Conservation (phyloP, 2,113 vertebrate species). For the Scatophagus argus region DNA sequence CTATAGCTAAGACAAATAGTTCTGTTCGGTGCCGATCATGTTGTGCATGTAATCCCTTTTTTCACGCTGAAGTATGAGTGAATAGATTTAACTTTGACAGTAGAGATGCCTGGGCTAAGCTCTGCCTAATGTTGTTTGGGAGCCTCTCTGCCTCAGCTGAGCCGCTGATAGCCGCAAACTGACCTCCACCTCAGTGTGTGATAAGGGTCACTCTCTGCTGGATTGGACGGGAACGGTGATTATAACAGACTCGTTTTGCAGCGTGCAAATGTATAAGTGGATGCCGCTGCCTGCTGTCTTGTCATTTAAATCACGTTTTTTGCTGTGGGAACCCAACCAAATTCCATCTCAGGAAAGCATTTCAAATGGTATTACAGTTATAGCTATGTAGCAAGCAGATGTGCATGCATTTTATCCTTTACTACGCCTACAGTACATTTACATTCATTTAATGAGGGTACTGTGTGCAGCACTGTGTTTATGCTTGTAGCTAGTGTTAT, state of each 20-base stretch:
- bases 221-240: conserved; percentile 41
- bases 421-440: conserved; percentile 67
- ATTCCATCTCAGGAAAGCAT: conserved; percentile 47
- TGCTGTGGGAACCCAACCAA: conserved; percentile 38
- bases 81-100: conserved; percentile 41
- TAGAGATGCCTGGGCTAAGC: conserved; percentile 29
- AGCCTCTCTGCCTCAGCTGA: conserved; percentile 30
- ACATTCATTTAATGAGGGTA: conserved; percentile 74
- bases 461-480: conserved; percentile 64
- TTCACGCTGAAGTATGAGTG: conserved; percentile 24
- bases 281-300: conserved; percentile 44
- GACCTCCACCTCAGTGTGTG: conserved; percentile 36
- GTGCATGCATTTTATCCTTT: conserved; percentile 53
- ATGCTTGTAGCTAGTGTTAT: conserved; percentile 73
- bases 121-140: conserved; percentile 55
- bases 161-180: conserved; percentile 26
- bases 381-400: conserved; percentile 63
- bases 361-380: conserved; percentile 47
- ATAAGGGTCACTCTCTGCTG: conserved; percentile 47
- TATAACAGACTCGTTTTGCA: conserved; percentile 46
- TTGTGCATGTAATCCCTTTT: conserved; percentile 6
- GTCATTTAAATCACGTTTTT: conserved; percentile 32
- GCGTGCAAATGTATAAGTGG: conserved; percentile 17
- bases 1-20: conserved; percentile 42
- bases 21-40: conserved; percentile 22